These are phyloP conservation scores for Catonia carolina DNA, from an alignment of 2,888 invertebrate species.

Conservation along the genomic window DNA sequence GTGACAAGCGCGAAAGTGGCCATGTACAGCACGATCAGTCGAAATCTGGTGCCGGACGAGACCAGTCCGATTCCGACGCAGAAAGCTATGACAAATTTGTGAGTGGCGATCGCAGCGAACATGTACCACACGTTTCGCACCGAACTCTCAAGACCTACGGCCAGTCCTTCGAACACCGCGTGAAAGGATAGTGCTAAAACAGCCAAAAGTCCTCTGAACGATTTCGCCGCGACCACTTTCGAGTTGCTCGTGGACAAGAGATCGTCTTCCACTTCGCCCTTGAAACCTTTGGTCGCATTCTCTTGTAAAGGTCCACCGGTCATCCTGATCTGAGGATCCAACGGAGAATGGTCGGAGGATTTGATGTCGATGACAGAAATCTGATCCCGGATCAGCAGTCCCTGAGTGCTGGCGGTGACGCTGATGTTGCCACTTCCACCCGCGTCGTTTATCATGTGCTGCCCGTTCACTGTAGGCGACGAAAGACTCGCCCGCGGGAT, in stretches of 20 bases:
- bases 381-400: constrained; percentile 32
- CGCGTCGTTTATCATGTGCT: background rate
- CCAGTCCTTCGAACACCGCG: constrained; percentile 65
- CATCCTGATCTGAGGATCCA: constrained; percentile 35
- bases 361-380: constrained; percentile 27
- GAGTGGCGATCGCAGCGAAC: constrained; percentile 58
- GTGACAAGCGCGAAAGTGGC: constrained; percentile 59
- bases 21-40: constrained; percentile 50
- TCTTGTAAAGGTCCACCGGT: constrained; percentile 24
- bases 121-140: constrained; percentile 56
- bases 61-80: constrained; percentile 60
- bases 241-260: constrained; percentile 21
- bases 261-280: constrained; percentile 25
- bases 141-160: constrained; percentile 67
- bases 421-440: constrained; percentile 24
- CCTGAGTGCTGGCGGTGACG: constrained; percentile 36
- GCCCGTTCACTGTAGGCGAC: constrained; percentile 22
- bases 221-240: constrained; percentile 32
- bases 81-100: constrained; percentile 59
- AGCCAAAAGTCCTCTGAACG: constrained; percentile 51
- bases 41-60: constrained; percentile 46
- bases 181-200: constrained; percentile 61
- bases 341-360: constrained; percentile 28
- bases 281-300: constrained; percentile 19
- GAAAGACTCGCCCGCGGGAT: constrained; percentile 38